Base-by-base conservation (phyloP, 2,888 invertebrate species). In the Parasteatoda lunata region DNA sequence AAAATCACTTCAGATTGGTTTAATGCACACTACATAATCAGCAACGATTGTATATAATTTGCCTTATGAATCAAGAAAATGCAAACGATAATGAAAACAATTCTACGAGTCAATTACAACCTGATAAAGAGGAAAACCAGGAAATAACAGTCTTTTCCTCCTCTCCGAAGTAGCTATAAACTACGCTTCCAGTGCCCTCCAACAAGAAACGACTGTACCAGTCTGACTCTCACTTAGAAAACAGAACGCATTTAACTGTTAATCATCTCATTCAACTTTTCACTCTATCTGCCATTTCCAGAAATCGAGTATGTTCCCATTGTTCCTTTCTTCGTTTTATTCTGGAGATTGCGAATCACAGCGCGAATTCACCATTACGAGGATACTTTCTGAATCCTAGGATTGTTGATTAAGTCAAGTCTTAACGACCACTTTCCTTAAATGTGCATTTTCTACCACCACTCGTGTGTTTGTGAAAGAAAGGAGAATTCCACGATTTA, bases 401-500 rank as follows among this genome's bases (percentile, higher is more conserved):
- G 73, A n/a, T 52, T 72, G 81, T 82, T 82, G 69, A 82, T 76
- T 75, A 82, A 75, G 75, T 75, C 79, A 51, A 71, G 48, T 64
- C 73, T 52, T 52, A n/a, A n/a, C 45, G 54, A 54, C 54, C 13
- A 54, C 13, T 54, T 54, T 72, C 15, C 70, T 45, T 30, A 15
- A 4, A 15, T 52, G 30, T 52, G 6, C 45, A 45, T 52, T 51
- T 64, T 3, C 15, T 7, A 9, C 15, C 49, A 6, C 52, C 15
- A 30, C 66, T 64, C 66, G 64, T 79, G 64, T 11, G 64, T 59
- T 71, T 64, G 52, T 59, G 54, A 54, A 54, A 54, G 9, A 54
- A 11, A 11, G 9, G 54, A 54, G 13, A 54, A 3, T 54, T 54
- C 54, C 54, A 11, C 4, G 8, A 54, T 54, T 54, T 30, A 30